Base-by-base conservation (phyloP, 2,888 invertebrate genomes). In the Drosophila maculinotata region DNA sequence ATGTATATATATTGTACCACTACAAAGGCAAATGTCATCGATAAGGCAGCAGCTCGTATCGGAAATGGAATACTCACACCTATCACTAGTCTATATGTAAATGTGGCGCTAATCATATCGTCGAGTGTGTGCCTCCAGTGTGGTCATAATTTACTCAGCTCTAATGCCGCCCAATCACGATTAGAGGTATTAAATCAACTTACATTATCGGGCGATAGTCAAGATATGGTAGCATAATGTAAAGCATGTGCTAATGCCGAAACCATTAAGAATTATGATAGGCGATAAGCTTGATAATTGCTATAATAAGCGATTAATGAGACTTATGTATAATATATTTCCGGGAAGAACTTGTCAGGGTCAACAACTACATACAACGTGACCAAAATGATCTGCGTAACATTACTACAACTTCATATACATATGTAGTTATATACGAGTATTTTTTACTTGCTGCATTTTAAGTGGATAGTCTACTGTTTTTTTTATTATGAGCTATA, bases 91-190 rank as follows among this genome's bases (percentile, higher is more conserved):
- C 4, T 41, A 44, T 51, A 74, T 69, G 52, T 54, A 60, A 76
- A 69, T 75, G 49, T 14, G 41, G 31, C 23, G 64, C 59, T 75
- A 80, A 86, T 79, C 84, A 68, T 54, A 72, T 65, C 39, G 17
- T 6, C 1, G 25, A 44, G 17, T n/a, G 33, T 20, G 3, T 3
- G 0, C 10, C 15, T 15, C 53, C 53, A 82, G 75, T 69, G 51
- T 49, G 59, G 48, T 49, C 45, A 58, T 85, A 82, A 58, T 48
- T 67, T 52, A 71, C 28, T 59, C 25, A 14, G 42, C 20, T 72
- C 31, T 31, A 42, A 51, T 33, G 35, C 54, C 28, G 35, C 54
- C 28, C 60, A 45, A 71, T 45, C 68, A 58, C 58, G 83, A 68
- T 79, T 66, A 66, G 49, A 49, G 60, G 68, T 60, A 52, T 52